Base-by-base conservation (phyloP, 2,888 invertebrate genomes). In the Conistra vaccinii region DNA sequence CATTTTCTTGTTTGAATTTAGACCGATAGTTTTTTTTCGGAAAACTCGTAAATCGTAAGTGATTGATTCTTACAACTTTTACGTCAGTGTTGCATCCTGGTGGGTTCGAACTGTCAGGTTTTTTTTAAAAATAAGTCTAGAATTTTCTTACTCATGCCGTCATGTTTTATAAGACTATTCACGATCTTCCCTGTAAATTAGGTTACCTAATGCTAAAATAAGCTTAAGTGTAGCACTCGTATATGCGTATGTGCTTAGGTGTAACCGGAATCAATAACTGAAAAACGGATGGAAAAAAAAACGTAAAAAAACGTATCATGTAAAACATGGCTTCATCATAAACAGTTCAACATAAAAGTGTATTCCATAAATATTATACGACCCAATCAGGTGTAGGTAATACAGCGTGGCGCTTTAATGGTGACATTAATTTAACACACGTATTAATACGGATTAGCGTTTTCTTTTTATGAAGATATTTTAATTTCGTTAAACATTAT, bases 1-100 rank as follows among this genome's bases (percentile, higher is more conserved):
- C 17, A 61, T 53, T 70, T 62, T 53, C 14, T 48, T 62, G 60
- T 73, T 71, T 39, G 62, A 62, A 71, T 77, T 80, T 61, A 61
- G 58, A 67, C 12, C n/a, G 29, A 61, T 62, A 29, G 32, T 17
- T 26, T 67, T 68, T 75, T 66, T 74, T 69, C n/a, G 6, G 53
- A 48, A 73, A 61, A 51, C 23, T 71, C 51, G 55, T 76, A 73
- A 84, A 67, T 76, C 57, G 23, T 32, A n/a, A 55, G 80, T 73
- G 73, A 76, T 84, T 61, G 76, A 70, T 76, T 84, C 14, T 69
- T 39, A 70, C 32, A 68, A 68, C 39, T 63, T 68, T 70, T 53
- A 63, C 51, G 32, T 73, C 76, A 69, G 51, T 26, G 12, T 35
- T 69, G 48, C 51, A 45, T 32, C 9, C n/a, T 42, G 26, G n/a